These are phyloP conservation scores for Etheostoma perlongum DNA, from an alignment of 2,797 vertebrate species.

Conservation along the genomic window DNA sequence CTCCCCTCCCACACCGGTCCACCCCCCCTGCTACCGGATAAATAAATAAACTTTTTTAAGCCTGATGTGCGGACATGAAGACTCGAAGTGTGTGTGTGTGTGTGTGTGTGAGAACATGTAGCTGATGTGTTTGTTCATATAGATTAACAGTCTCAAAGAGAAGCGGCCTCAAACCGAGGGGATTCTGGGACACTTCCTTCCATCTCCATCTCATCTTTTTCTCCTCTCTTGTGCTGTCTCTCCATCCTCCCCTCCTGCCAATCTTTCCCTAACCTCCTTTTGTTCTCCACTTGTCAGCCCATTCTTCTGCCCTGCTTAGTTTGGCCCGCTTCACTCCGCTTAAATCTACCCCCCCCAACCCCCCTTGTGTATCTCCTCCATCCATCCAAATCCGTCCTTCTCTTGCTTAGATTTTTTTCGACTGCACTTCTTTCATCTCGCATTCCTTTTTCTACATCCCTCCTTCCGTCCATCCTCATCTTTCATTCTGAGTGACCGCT, in stretches of 20 bases:
- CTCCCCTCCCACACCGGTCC: constrained; percentile 28
- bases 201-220: constrained; percentile 49
- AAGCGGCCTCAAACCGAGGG: constrained; percentile 57
- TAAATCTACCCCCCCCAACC: constrained; percentile 55
- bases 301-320: constrained; percentile 76
- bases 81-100: constrained; percentile 8
- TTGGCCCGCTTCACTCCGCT: constrained; percentile 71
- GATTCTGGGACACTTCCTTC: constrained; percentile 61
- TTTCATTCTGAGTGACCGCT: constrained; percentile 82
- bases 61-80: constrained; percentile 53
- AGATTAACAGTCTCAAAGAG: constrained; percentile 73
- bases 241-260: constrained; percentile 47
- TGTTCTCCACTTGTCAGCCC: constrained; percentile 64
- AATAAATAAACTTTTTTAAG: constrained; percentile 77
- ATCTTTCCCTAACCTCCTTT: constrained; percentile 77
- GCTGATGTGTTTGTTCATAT: constrained; percentile 63
- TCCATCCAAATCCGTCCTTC: constrained; percentile 68
- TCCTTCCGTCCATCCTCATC: constrained; percentile 77
- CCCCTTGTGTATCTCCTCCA: constrained; percentile 56
- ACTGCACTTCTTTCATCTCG: constrained; percentile 74
- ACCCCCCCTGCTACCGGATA: constrained; percentile 30
- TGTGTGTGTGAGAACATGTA: constrained; percentile 44
- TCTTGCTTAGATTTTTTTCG: constrained; percentile 67
- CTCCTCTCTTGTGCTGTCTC: constrained; percentile 47
- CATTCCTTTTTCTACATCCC: constrained; percentile 72